These are phyloP conservation scores for Limonius californicus DNA, from an alignment of 1,140 invertebrate species.

Conservation along the genomic window DNA sequence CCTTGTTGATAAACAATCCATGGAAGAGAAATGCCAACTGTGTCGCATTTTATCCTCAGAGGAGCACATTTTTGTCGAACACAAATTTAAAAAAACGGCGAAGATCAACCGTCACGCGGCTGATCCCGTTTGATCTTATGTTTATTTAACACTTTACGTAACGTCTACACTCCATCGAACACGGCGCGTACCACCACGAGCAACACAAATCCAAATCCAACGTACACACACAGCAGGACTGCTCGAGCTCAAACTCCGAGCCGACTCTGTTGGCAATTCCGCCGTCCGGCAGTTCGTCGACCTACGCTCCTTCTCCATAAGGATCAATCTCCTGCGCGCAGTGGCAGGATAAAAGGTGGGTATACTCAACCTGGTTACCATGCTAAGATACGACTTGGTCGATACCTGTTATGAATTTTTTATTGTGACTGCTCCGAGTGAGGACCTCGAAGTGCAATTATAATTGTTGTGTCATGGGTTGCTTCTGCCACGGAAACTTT, in stretches of 20 bases:
- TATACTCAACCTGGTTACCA: slow-evolving; percentile 4
- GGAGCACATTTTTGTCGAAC: neutral
- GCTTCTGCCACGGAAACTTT: neutral
- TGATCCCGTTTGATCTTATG: neutral
- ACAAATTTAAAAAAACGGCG: neutral
- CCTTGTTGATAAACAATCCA: slow-evolving; percentile 17
- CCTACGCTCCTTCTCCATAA: neutral
- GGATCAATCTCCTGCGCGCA: neutral
- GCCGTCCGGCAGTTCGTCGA: neutral
- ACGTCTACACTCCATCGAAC: neutral
- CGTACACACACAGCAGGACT: neutral
- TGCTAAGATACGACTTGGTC: slow-evolving; percentile 1
- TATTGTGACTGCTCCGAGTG: neutral
- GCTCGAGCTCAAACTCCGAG: neutral
- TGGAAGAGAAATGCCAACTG: slow-evolving; percentile 19
- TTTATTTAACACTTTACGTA: slow-evolving; percentile 10
- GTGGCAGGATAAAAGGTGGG: slow-evolving; percentile 3
- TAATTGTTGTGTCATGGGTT: neutral
- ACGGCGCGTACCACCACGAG: neutral
- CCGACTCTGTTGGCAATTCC: neutral
- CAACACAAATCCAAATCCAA: neutral
- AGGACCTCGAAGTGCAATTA: neutral
- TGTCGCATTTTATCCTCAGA: slow-evolving; percentile 4
- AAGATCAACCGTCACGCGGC: neutral
- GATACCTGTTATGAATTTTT: slow-evolving; percentile 4